Evolutionary conservation across 2,888 invertebrate genomes (phyloP).

Genomic region (Brachyptera risi): DNA sequence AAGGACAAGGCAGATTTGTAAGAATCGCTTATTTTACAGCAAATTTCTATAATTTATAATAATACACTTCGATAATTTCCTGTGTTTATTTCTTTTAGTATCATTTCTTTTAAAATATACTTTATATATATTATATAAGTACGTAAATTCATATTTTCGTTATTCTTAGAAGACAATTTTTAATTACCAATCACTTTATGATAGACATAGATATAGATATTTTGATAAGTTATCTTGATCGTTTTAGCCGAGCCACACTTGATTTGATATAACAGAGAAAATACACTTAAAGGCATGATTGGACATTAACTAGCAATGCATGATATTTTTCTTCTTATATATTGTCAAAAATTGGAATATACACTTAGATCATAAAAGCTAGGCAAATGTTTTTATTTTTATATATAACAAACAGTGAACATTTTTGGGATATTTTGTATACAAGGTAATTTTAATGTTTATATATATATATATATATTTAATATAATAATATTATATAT

Average conservation of each 20-base stretch:
- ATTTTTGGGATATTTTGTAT: no score
- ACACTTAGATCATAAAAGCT: conserved; percentile 27
- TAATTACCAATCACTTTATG: background rate
- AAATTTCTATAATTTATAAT: background rate
- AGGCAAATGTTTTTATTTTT: background rate
- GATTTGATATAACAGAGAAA: conserved; percentile 23
- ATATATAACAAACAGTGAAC: no score
- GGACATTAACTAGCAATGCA: conserved; percentile 15
- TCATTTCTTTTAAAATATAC: background rate
- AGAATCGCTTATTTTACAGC: conserved; percentile 9
- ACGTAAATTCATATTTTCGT: no score
- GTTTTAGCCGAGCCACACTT: background rate
- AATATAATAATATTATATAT: no score
- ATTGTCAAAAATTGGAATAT: conserved; percentile 49
- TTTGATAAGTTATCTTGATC: background rate
- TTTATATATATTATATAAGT: background rate
- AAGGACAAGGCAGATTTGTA: conserved; percentile 13
- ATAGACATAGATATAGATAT: background rate
- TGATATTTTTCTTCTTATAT: conserved; percentile 39
- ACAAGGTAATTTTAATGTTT: conserved; percentile 17
- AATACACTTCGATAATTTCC: background rate
- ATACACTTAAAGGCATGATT: conserved; percentile 25
- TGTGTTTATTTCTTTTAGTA: background rate
- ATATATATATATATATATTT: no score
- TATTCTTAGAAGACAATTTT: background rate